A percentile compares a stretch with the other conserved stretches of the same genome.
phyloP scores from a whole-genome alignment of 2,113 vertebrate genomes.

The Microcebus ravelobensis region DNA sequence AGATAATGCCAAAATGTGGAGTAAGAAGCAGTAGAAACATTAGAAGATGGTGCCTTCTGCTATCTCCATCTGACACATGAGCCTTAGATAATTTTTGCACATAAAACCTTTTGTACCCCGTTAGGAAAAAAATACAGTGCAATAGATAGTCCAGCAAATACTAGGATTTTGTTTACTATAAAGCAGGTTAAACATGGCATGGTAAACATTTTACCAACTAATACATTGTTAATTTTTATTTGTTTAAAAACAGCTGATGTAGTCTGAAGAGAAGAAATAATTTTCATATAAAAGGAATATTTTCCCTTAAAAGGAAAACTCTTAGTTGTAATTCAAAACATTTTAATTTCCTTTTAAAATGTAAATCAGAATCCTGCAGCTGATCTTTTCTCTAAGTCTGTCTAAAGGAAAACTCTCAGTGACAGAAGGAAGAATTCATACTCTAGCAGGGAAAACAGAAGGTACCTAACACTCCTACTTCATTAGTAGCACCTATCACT shows the following conservation, averaged over 20 bases:
- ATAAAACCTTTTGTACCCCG: not conserved
- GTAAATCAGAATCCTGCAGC: not conserved
- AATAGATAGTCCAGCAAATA: accelerated
- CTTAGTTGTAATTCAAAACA: not conserved
- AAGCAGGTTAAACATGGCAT: not conserved
- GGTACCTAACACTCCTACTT: accelerated
- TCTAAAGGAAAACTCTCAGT: not conserved
- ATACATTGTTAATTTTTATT: not conserved
- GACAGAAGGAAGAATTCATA: not conserved
- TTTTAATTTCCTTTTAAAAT: conserved; percentile 11
- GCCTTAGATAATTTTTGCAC: not conserved
- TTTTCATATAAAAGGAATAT: not conserved
- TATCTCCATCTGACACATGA: accelerated
- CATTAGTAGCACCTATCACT: accelerated
- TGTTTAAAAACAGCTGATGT: not conserved
- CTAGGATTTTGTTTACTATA: not conserved
- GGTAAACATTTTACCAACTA: not conserved
- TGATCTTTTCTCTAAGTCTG: not conserved
- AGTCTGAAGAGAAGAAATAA: not conserved
- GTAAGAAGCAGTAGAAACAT: not conserved
- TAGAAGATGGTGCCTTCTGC: not conserved
- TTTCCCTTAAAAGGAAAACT: conserved; percentile 46
- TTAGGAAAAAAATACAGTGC: not conserved
- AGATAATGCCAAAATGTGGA: not conserved
- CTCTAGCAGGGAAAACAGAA: not conserved